phyloP scores from a whole-genome alignment of 2,797 vertebrate genomes.

The Austrolebias charrua region DNA sequence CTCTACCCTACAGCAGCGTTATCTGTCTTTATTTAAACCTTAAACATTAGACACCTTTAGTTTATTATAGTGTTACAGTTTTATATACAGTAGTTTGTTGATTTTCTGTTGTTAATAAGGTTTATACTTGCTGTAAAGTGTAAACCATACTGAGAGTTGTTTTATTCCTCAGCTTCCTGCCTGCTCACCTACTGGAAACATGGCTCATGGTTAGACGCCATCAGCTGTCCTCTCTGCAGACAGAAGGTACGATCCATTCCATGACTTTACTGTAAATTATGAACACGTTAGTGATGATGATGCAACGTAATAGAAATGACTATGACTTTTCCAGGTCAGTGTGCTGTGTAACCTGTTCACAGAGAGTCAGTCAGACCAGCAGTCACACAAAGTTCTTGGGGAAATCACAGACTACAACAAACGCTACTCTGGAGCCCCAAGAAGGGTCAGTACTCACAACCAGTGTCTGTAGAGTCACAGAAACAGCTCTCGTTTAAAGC shows the following conservation, averaged over 20 bases:
- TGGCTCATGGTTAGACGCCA: conserved; percentile 80
- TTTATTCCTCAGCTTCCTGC: conserved; percentile 78
- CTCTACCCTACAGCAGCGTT: too few species aligned
- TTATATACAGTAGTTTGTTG: too few species aligned
- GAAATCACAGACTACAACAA: conserved; percentile 86
- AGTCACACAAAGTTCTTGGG: conserved; percentile 67
- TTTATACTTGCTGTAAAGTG: background rate
- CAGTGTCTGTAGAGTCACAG: too few species aligned
- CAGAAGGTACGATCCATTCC: conserved; percentile 77
- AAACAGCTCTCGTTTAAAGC: background rate
- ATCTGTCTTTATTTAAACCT: too few species aligned
- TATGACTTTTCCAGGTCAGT: conserved; percentile 74
- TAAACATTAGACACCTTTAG: too few species aligned
- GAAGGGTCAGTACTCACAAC: conserved; percentile 69
- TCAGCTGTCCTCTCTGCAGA: conserved; percentile 87
- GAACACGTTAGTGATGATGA: background rate
- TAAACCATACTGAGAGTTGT: background rate
- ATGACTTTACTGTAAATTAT: background rate
- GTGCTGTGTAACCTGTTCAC: conserved; percentile 75
- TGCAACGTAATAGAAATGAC: background rate
- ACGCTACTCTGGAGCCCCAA: conserved; percentile 84
- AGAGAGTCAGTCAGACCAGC: conserved; percentile 76
- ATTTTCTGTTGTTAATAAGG: background rate
- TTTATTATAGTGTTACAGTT: too few species aligned
- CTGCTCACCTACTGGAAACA: conserved; percentile 87